Conservation (phyloP, 2,797 vertebrate genomes). For the Xerus rutilus region DNA sequence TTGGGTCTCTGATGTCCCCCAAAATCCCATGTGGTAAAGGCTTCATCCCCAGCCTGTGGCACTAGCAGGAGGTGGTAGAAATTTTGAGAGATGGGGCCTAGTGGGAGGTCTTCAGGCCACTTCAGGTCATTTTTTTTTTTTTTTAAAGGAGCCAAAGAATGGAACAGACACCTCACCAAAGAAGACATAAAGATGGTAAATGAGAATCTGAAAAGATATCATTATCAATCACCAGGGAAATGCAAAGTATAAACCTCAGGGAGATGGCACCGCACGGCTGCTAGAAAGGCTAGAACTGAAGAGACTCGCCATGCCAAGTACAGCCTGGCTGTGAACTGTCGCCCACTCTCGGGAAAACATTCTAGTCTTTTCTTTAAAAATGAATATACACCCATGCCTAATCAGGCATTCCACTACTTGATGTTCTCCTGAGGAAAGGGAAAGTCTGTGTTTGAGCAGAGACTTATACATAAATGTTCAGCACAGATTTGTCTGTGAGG, state of each 20-base stretch:
- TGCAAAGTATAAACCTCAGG: background rate
- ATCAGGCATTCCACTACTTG: background rate
- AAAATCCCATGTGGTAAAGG: background rate
- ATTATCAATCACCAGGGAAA: background rate
- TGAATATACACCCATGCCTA: background rate
- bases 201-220: background rate
- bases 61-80: background rate
- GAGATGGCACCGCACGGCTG: background rate
- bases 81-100: background rate
- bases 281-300: background rate
- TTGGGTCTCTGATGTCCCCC: background rate
- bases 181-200: background rate
- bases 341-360: background rate
- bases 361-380: background rate
- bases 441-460: background rate
- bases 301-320: background rate
- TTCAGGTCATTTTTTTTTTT: too few species aligned
- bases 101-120: background rate
- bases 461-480: background rate
- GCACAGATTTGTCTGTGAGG: background rate
- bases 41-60: background rate
- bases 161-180: background rate
- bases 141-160: background rate
- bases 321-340: background rate
- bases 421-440: background rate